phyloP scores from a whole-genome alignment of 2,888 invertebrate genomes.

The Emesis furor region DNA sequence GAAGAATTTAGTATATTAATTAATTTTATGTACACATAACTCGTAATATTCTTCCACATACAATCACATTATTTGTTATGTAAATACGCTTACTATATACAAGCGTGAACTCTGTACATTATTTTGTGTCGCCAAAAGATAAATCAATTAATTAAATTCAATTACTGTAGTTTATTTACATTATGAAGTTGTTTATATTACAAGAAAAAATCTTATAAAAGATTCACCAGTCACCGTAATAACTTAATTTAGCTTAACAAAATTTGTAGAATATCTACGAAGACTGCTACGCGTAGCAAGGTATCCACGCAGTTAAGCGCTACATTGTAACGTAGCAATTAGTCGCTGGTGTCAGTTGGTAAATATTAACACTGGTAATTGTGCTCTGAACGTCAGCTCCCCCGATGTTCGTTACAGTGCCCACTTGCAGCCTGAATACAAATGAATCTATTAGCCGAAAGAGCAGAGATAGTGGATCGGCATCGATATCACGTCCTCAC shows the following conservation, averaged over 20 bases:
- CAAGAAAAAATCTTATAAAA: neutral
- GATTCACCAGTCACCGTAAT: constrained; percentile 33
- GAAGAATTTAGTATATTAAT: too few relatives aligned
- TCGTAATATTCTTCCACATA: too few relatives aligned
- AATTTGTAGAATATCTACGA: constrained; percentile 29
- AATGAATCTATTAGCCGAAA: constrained; percentile 90
- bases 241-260: constrained; percentile 14
- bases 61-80: too few relatives aligned
- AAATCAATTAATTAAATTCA: too few relatives aligned
- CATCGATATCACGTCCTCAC: constrained; percentile 83
- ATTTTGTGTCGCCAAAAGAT: too few relatives aligned
- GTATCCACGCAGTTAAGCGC: constrained; percentile 64
- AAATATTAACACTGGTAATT: constrained; percentile 91
- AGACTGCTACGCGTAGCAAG: constrained; percentile 17
- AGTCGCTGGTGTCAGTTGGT: constrained; percentile 89
- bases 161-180: too few relatives aligned
- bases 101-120: too few relatives aligned
- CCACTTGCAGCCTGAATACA: constrained; percentile 90
- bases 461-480: constrained; percentile 87
- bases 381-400: constrained; percentile 89
- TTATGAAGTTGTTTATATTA: too few relatives aligned
- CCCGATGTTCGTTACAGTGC: constrained; percentile 90
- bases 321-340: constrained; percentile 85
- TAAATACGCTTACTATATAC: too few relatives aligned
- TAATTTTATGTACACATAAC: too few relatives aligned